Evolutionary conservation across 2,113 vertebrate species (phyloP), one percentile per base, ranked within the genome.

Genomic region (Carollia perspicillata): DNA sequence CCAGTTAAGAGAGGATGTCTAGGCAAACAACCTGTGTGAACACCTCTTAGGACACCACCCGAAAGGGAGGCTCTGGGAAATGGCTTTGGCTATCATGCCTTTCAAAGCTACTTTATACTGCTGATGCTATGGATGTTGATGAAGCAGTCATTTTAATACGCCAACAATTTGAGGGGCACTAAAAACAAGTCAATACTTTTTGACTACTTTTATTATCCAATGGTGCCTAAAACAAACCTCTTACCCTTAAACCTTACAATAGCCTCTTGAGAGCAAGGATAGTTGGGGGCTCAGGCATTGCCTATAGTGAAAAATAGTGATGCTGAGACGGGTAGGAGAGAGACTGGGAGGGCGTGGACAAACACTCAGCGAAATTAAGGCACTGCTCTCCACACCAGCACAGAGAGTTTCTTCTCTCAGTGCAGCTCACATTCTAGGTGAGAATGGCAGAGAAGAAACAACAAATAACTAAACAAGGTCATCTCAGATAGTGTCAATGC

Each of bases 141-240:
- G 58, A 94, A 89, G 49, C 1, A 3, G 3, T 84, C 40, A 14
- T 60, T 96, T 84, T 81, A 80, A 77, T 44, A 77, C 12, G 17
- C 37, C 69, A 35, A 72, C 14, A 83, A 79, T 26, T 13, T 92
- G 63, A 94, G 42, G 33, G 30, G 30, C 16, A 78, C 68, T 78
- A 44, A 86, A 84, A 91, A 18, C 20, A 65, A 94, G 89, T 47
- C n/a, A 55, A 78, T 11, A 63, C 26, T 35, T 94, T 94, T 88
- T 40, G 26, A 49, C 28, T 83, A 22, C 33, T 84, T 95, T 94
- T 81, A 17, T 84, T 94, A 83, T 40, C 26, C 44, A 92, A 0
- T 83, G n/a, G 91, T 53, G 18, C 58, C 28, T 84, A 51, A 84
- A 90, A 60, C 40, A 71, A 23, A 60, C 33, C 79, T 78, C 28